phyloP scores from a whole-genome alignment of 2,888 invertebrate species.

The Schrankia costaestrigalis region DNA sequence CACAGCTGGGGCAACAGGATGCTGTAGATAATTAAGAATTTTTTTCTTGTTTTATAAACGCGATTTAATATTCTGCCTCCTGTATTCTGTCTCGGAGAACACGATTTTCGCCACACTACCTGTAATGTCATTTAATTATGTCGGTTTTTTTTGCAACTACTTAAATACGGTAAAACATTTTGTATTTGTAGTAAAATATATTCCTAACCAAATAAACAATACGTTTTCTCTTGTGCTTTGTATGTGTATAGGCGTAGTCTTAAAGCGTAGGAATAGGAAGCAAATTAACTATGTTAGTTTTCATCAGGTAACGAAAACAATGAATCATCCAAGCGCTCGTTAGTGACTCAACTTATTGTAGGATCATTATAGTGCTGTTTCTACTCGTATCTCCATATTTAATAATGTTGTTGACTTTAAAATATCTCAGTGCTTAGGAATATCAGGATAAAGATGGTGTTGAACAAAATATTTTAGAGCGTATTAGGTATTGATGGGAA shows the following conservation, averaged over 20 bases:
- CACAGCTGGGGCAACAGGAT: slow-evolving; percentile 34
- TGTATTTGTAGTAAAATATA: not conserved
- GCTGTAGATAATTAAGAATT: slow-evolving; percentile 21
- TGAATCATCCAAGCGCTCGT: slow-evolving; percentile 58
- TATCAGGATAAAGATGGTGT: no score
- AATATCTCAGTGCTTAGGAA: no score
- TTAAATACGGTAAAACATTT: no score
- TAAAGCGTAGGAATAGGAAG: no score
- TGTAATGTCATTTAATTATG: not conserved
- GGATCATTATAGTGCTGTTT: slow-evolving; percentile 22
- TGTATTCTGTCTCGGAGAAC: slow-evolving; percentile 4
- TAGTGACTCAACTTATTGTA: slow-evolving; percentile 53
- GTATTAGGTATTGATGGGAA: no score
- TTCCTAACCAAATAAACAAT: no score
- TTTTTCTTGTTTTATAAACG: slow-evolving; percentile 16
- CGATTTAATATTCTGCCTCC: slow-evolving; percentile 3
- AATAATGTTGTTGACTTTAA: not conserved
- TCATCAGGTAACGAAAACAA: slow-evolving; percentile 57
- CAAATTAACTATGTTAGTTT: slow-evolving; percentile 47
- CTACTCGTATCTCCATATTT: slow-evolving; percentile 14
- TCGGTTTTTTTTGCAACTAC: no score
- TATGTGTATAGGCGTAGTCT: no score
- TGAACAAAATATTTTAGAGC: no score
- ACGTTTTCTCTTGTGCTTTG: no score
- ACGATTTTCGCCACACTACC: slow-evolving; percentile 13